Evolutionary conservation across 2,888 invertebrate species (phyloP), one percentile per base, ranked within the genome.

Genomic region (Resseliella maxima): DNA sequence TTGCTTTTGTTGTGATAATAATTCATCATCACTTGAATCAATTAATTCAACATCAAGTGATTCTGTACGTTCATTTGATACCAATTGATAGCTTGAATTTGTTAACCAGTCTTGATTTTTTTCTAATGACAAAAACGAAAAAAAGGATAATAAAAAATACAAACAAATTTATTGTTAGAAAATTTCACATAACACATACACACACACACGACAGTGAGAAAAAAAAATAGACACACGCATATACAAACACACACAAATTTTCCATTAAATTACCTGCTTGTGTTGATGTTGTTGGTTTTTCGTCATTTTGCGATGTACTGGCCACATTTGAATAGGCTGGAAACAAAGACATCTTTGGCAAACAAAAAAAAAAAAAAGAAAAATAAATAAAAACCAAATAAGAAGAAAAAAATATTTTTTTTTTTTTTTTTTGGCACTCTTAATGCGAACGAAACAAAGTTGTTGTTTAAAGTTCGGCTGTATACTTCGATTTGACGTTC

Each of bases 11-110:
- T 38, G n/a, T 1, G 27, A 3, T 21, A 41, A 10, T 10, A 41
- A 10, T 10, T 59, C 64, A 50, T 54, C 45, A 10, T 46, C 54
- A 15, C 21, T 1, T 21, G 46, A 83, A 2, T 83, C 83, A 24
- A 83, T 38, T n/a, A 38, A n/a, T 15, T 45, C 46, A 41, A 31
- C 41, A 18, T 85, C 31, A 5, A 21, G n/a, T 1, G 15, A 8
- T 3, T 85, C 85, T 0, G 12, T 36, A 15, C 18, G 35, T 38
- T 38, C 83, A 38, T n/a, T 83, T 38, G 83, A n/a, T 8, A 12
- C n/a, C 38, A 38, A n/a, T 83, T 83, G 83, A 83, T 38, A 86
- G 38, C 86, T 86, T 38, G 86, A 36, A 86, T 86, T 86, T 38
- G 54, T n/a, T 10, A 86, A 24, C 86, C 86, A 86, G n/a, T 54